phyloP scores from a whole-genome alignment of 2,113 vertebrate species.

The Martes martes region DNA sequence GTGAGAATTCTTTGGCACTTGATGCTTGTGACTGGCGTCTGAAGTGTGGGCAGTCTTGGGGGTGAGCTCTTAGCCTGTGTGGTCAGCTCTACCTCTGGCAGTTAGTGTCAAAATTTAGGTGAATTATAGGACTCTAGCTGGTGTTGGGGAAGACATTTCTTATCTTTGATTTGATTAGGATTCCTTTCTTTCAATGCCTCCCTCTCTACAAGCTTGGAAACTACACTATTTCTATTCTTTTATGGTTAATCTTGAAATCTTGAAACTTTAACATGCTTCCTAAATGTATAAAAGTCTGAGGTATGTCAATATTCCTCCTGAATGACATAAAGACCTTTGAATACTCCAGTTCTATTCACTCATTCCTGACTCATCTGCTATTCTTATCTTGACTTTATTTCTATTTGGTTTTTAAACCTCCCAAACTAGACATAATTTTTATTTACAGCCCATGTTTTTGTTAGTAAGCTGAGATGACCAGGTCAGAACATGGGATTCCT shows the following conservation, averaged over 20 bases:
- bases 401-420: not conserved
- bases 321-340: not conserved
- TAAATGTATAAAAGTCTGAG: not conserved
- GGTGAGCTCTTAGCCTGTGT: not conserved
- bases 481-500: not conserved
- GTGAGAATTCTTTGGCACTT: not conserved
- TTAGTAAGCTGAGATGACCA: not conserved
- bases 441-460: not conserved
- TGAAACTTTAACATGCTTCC: not conserved
- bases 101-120: not conserved
- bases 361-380: not conserved
- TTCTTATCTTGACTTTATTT: not conserved
- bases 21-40: not conserved
- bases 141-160: not conserved
- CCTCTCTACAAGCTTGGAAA: not conserved
- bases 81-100: not conserved
- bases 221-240: not conserved
- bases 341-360: not conserved
- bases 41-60: not conserved
- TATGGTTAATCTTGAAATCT: not conserved
- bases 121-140: not conserved
- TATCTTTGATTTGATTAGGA: not conserved
- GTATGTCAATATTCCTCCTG: not conserved
- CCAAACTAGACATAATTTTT: not conserved
- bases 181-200: not conserved